phyloP scores from a whole-genome alignment of 2,797 vertebrate genomes.

The Enteromius thamalakanensis region DNA sequence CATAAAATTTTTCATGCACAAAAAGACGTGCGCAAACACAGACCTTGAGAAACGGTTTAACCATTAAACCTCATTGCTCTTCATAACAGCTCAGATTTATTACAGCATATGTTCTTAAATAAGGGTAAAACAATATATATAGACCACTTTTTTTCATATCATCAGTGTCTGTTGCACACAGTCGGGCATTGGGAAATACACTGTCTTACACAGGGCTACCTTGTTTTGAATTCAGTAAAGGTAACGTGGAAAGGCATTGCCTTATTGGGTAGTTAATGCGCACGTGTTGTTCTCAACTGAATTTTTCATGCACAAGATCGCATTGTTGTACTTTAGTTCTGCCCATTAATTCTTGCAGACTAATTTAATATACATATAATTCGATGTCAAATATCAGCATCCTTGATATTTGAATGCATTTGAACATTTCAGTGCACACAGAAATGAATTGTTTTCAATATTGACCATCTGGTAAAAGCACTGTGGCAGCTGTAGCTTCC shows the following conservation, averaged over 20 bases:
- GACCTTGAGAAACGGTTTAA: background rate
- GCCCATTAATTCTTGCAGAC: background rate
- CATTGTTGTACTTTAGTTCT: constrained; percentile 3
- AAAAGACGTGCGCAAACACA: background rate
- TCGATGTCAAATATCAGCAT: background rate
- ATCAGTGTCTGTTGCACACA: background rate
- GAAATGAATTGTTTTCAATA: background rate
- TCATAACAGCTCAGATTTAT: background rate
- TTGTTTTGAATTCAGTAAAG: constrained; percentile 9
- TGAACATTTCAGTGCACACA: background rate
- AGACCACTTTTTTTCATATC: no score
- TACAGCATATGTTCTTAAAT: background rate
- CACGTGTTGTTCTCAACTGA: background rate
- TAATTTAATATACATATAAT: background rate
- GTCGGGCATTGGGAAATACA: background rate
- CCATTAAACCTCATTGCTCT: background rate
- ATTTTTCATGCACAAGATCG: background rate
- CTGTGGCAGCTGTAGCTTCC: background rate
- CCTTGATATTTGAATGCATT: background rate
- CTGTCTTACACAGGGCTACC: background rate
- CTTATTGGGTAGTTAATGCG: constrained; percentile 2
- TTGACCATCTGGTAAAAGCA: background rate
- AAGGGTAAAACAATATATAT: background rate
- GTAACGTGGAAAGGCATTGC: background rate
- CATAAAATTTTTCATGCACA: background rate